Evolutionary conservation across 1,140 invertebrate species (phyloP), one percentile per base, ranked within the genome.

Genomic region (Drosophila hydei): DNA sequence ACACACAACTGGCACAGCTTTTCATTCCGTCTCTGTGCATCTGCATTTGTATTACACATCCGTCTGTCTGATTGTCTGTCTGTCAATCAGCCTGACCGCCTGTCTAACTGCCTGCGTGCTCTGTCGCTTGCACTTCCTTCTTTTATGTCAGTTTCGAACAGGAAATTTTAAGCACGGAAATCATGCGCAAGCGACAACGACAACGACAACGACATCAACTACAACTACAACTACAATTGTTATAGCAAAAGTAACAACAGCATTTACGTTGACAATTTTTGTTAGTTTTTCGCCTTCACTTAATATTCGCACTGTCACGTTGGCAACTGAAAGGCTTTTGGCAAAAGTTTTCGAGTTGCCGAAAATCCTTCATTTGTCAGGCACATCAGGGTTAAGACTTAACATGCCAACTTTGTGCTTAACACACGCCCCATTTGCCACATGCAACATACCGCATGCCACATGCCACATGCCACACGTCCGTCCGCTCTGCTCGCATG

Each of bases 81-180:
- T 55, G 4, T 48, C 52, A 23, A n/a, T 0, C 18, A 40, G 18
- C 23, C 38, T 30, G 51, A 18, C 47, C 5, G 45, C 27, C 16
- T 42, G 48, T 19, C 42, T 42, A 33, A 25, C 21, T 38, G 48
- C 21, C 14, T 47, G 43, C 62, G 36, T 70, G 56, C 56, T 55
- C 42, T 55, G 54, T 65, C 62, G 56, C 38, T 33, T 52, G 54
- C 43, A 67, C 70, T 67, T 68, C 55, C 63, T 40, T 72, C 71
- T 81, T 81, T 83, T 70, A 83, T 83, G 79, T 70, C 71, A 83
- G 75, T 83, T 83, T 83, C 75, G 79, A 83, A 83, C 79, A 42
- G 79, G 79, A 83, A 83, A 83, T 78, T 80, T 83, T 83, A 78
- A 72, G 79, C 75, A 83, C 74, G 79, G 79, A 83, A 83, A 83